Evolutionary conservation across 2,888 invertebrate species (phyloP), one percentile per base, ranked within the genome.

Genomic region (Hybos culiciformis): DNA sequence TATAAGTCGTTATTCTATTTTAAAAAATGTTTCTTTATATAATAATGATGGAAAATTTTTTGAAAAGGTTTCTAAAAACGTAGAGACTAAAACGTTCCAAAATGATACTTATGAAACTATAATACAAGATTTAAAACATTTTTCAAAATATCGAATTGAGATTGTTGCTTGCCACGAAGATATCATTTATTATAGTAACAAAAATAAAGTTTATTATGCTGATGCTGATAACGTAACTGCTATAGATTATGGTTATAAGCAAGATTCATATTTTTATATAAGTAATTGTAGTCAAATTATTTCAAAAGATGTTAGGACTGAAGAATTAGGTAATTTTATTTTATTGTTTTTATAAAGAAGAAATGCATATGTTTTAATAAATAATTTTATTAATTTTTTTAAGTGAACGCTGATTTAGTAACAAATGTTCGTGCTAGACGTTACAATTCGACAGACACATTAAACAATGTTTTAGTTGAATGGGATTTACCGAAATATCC

Each of bases 401-500:
- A 29, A 29, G 29, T n/a, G 29, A n/a, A n/a, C 12, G 29, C 29
- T 29, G 29, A 29, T 29, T n/a, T n/a, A n/a, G 29, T 29, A n/a
- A 29, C 29, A 5, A 29, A 29, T 29, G 29, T 29, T 29, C n/a
- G n/a, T 5, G 29, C 29, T n/a, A n/a, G n/a, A 4, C 6, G 12
- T 2, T 12, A 29, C 7, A 29, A n/a, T 29, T n/a, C 29, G 4
- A 29, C 29, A 29, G n/a, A 29, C n/a, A 12, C n/a, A n/a, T n/a
- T n/a, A 29, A n/a, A 4, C n/a, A 29, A n/a, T 29, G 75, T 85
- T 12, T 77, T 75, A 37, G 67, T 90, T 4, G 72, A 69, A 20
- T 96, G 96, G 96, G 69, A 74, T 3, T 80, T 83, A 51, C 94
- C 96, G 0, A 53, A 59, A 18, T 69, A 78, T 48, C 93, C 96